Conservation (phyloP, 2,113 vertebrate species). For the Equus quagga region DNA sequence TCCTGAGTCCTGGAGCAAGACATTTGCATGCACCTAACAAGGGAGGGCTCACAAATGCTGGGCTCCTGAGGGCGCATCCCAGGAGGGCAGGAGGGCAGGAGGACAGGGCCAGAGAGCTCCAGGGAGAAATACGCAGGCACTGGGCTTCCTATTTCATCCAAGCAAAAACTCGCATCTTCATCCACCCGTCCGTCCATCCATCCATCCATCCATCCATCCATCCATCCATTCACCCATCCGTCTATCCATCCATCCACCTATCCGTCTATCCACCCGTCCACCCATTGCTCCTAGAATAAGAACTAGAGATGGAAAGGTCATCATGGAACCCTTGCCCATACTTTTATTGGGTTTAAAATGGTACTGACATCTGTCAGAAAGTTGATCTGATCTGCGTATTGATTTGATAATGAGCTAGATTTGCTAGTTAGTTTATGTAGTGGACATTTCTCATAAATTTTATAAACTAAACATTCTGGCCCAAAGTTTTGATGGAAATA, state of each 20-base stretch:
- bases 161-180: too few species aligned
- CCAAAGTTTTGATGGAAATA: neutral
- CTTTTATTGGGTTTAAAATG: neutral
- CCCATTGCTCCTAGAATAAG: neutral
- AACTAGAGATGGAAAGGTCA: accelerated
- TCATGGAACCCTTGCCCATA: accelerated
- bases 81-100: neutral
- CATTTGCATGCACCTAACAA: neutral
- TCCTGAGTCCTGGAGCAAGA: neutral
- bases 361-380: neutral
- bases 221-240: too few species aligned
- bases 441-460: neutral
- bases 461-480: accelerated
- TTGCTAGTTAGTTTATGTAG: neutral
- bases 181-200: neutral
- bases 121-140: too few species aligned
- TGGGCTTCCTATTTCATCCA: neutral
- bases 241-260: too few species aligned
- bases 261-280: accelerated
- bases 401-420: neutral
- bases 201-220: too few species aligned
- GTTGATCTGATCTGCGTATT: neutral
- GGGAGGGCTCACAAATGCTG: accelerated
- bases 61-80: neutral
- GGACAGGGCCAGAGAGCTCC: neutral